Base-by-base conservation (phyloP, 2,113 vertebrate species). In the Gnathonemus echidnorhynchus region DNA sequence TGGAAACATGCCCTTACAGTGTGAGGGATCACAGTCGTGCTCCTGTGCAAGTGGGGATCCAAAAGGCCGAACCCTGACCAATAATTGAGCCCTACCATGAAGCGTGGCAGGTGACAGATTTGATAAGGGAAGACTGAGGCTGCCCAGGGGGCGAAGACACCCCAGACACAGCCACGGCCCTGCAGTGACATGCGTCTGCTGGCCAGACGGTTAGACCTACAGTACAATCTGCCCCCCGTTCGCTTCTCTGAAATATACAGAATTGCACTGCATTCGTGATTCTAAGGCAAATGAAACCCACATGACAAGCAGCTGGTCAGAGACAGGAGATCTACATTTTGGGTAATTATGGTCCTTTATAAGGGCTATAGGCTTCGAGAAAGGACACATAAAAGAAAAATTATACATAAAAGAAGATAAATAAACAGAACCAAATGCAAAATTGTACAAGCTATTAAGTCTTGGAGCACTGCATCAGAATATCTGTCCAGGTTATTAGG, bases 71-170 rank as follows among this genome's bases (percentile, higher is more conserved):
- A 66, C 91, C 86, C n/a, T 58, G 88, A 91, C 66, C 13, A 90
- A 90, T 92, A 91, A 93, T 93, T 94, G 48, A 88, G 42, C 83
- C 5, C 89, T 90, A 91, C 92, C 89, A 89, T 88, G 58, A 84
- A 88, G 42, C 89, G 90, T 58, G 85, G 39, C 35, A 80, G 90
- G 94, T 93, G 93, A 93, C 89, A 92, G 56, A 87, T 48, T 89
- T 91, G 89, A 77, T 70, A 88, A 90, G 5, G 4, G 83, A 80
- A 19, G 74, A 80, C 35, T 17, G 13, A 92, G 90, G 92, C 31
- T 90, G 91, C 89, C 92, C 91, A 80, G 88, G 93, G 86, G 52
- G 35, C 46, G 8, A 89, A 48, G 35, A 42, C 35, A 80, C 74
- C 35, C 74, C 17, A 31, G n/a, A 27, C 62, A 39, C 31, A 13